These are phyloP conservation scores for Diadema setosum DNA, from an alignment of 35 echinoderm and acorn worm genomes.

Conservation along the genomic window DNA sequence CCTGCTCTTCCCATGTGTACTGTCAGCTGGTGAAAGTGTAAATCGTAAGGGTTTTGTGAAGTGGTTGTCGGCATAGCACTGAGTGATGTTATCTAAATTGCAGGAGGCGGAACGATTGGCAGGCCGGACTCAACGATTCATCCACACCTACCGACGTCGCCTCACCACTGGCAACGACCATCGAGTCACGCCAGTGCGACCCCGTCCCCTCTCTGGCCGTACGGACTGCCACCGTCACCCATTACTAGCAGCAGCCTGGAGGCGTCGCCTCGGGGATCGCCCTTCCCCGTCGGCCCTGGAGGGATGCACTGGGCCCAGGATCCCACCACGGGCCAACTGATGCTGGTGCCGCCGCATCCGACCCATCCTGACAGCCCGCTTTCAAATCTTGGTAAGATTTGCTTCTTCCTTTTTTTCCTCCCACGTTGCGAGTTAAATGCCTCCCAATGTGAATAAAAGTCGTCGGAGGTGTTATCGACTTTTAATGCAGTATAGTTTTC, in stretches of 20 bases:
- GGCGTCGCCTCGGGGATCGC: neutral
- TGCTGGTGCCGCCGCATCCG: slow-evolving; percentile 36
- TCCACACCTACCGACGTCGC: slow-evolving; percentile 26
- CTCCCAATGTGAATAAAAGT: too few species aligned
- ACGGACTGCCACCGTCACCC: slow-evolving; percentile 17
- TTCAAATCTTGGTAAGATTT: slow-evolving; percentile 5
- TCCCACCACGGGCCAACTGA: slow-evolving; percentile 62
- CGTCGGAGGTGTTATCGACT: too few species aligned
- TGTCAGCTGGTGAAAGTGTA: too few species aligned
- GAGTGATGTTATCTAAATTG: neutral
- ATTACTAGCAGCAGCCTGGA: neutral
- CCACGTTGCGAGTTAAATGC: too few species aligned
- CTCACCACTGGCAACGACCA: slow-evolving; percentile 61
- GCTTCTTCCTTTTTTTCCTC: neutral
- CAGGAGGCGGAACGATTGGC: slow-evolving; percentile 44
- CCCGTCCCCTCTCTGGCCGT: slow-evolving; percentile 24
- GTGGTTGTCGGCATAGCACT: too few species aligned
- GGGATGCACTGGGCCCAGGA: slow-evolving; percentile 64
- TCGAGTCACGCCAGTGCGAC: slow-evolving; percentile 15
- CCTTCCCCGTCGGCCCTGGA: slow-evolving; percentile 12
- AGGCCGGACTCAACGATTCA: slow-evolving; percentile 37
- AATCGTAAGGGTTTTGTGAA: too few species aligned
- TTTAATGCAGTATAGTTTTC: too few species aligned
- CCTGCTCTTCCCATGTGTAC: too few species aligned
- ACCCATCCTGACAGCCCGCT: neutral